phyloP scores from a whole-genome alignment of 2,113 vertebrate genomes.

The Pipra filicauda region DNA sequence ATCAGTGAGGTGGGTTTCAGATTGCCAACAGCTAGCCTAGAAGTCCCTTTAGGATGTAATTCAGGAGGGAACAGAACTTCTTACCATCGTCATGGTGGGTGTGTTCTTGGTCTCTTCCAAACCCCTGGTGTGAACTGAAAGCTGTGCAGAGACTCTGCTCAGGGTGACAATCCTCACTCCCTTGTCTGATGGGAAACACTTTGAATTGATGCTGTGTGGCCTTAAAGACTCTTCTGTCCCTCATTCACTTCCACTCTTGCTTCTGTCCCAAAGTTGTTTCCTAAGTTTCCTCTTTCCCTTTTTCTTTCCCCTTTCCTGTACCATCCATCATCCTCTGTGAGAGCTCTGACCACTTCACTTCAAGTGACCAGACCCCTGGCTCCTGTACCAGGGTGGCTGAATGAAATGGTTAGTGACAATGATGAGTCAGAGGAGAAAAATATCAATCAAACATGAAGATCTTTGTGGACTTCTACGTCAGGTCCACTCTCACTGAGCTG shows the following conservation, averaged over 20 bases:
- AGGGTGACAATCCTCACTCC: not conserved
- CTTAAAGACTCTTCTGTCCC: not conserved
- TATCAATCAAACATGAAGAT: not conserved
- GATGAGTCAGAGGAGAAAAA: not conserved
- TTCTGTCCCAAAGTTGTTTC: not conserved
- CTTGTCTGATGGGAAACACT: not conserved
- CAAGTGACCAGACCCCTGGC: not conserved
- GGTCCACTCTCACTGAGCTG: not conserved
- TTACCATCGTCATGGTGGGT: accelerated
- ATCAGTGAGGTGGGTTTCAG: not conserved
- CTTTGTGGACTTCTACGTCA: not conserved
- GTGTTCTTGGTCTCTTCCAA: not conserved
- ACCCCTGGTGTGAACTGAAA: not conserved
- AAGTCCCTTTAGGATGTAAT: not conserved
- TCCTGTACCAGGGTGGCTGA: not conserved
- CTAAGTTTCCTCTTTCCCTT: not conserved
- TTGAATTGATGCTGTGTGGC: not conserved
- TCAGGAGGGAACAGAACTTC: not conserved
- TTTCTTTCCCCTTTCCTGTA: not conserved
- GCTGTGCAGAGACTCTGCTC: not conserved
- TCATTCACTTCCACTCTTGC: not conserved
- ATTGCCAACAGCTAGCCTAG: not conserved
- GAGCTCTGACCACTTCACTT: not conserved
- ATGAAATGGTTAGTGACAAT: not conserved
- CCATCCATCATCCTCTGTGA: accelerated